Conservation (phyloP, 2,113 vertebrate species). For the rat (Rattus norvegicus) region GRCr8 NC_086020.1:166351501-166352000, state of each 20-base stretch:
- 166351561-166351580: slow-evolving; percentile 53
- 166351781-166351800: neutral
- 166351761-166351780: neutral
- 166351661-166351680: slow-evolving; percentile 26
- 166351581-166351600: neutral
- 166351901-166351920: rapidly evolving
- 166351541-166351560: slow-evolving; percentile 16
- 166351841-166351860: neutral
- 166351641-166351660: neutral
- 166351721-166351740: neutral
- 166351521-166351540: neutral
- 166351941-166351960: slow-evolving; percentile 78
- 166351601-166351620: slow-evolving; percentile 28
- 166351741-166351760: neutral
- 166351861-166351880: neutral
- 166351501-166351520: neutral
- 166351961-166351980: neutral
- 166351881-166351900: neutral
- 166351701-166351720: neutral
- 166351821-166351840: neutral
- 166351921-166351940: slow-evolving; percentile 55
- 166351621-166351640: neutral
- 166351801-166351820: neutral
- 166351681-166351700: neutral
- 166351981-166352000: neutral